Evolutionary conservation across 2,113 vertebrate genomes (phyloP), one percentile per base, ranked within the genome.

Genomic region (Vireo altiloquus): DNA sequence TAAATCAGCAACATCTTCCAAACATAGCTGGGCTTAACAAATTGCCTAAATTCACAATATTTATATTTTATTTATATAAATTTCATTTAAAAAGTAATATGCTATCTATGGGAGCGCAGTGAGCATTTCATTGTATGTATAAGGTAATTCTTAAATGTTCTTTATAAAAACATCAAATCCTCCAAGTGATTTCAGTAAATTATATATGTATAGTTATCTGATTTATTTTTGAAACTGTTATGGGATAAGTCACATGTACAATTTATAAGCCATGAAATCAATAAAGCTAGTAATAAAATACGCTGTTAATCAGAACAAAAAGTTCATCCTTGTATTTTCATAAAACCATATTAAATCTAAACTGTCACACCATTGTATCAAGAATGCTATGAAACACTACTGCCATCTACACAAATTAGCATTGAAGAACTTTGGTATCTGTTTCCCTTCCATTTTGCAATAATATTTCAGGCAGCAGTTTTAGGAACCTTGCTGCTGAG

Each of bases 191-290:
- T 85, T 60, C 42, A 75, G 49, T 89, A 79, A 94, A 89, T 76
- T 94, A 71, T 56, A 16, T n/a, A 35, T n/a, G 37, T 54, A 42
- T 54, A 80, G 61, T 75, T 69, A 82, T 56, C 33, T 85, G 31
- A 86, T 80, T 91, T 50, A 52, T 57, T 95, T 89, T 94, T 96
- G 52, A 92, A 96, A 89, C 11, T 46, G 19, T 61, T 90, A 64
- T 30, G 16, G 10, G 69, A 59, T 60, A 91, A 84, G n/a, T 78
- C 56, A 37, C 46, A 83, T 27, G 10, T 59, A 18, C 31, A 24
- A 82, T 82, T 82, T 31, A 49, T 50, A 46, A 64, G 21, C 22
- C 23, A 82, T 39, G 3, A 93, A 83, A 74, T 44, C 39, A 59
- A 70, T 52, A 20, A 61, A 94, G 40, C 22, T 53, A 84, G 37